Conservation (phyloP, 2,797 vertebrate genomes). For the Eospalax fontanierii region DNA sequence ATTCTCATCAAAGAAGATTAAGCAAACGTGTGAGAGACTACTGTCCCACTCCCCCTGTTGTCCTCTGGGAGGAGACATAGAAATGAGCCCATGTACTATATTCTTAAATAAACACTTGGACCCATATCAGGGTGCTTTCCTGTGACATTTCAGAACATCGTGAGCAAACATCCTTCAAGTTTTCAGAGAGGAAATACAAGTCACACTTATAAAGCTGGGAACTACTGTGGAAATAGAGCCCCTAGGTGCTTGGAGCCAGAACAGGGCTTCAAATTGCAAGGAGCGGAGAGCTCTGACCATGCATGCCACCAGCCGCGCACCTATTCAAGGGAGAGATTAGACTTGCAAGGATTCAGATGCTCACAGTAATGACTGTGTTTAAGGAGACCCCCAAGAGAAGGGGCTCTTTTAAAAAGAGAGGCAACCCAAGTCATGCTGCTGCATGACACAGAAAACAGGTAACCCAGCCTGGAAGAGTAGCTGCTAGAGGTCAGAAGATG, state of each 20-base stretch:
- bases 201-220: not conserved
- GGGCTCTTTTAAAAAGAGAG: not conserved
- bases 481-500: not conserved
- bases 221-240: too few species aligned
- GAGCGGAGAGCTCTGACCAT: not conserved
- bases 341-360: not conserved
- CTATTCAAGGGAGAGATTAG: not conserved
- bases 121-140: not conserved
- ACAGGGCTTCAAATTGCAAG: not conserved
- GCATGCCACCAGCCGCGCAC: not conserved
- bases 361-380: not conserved
- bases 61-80: not conserved
- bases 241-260: not conserved
- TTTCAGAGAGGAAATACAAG: not conserved
- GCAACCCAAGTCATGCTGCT: not conserved
- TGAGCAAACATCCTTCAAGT: not conserved
- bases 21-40: not conserved
- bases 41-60: not conserved
- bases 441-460: not conserved
- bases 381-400: not conserved
- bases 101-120: not conserved
- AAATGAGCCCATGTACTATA: fast-evolving
- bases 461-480: not conserved
- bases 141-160: not conserved
- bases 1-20: not conserved